A percentile compares a stretch with the other conserved stretches of the same genome.
Evolutionary conservation across 2,113 vertebrate species (phyloP).

Genomic region (Pomatorhinus ruficollis): DNA sequence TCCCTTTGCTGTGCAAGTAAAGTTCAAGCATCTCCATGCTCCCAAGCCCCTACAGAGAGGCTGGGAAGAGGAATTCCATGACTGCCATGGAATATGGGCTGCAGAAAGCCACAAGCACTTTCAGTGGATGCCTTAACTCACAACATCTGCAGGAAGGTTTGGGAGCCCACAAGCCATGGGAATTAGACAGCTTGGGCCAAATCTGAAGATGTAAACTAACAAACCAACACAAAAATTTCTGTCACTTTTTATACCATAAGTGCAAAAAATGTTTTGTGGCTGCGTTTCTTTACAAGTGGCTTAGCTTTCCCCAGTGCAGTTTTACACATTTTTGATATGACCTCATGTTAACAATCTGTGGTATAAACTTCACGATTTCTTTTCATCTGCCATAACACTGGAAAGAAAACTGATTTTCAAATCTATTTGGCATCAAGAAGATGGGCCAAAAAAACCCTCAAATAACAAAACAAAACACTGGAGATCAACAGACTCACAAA

Average conservation of each 20-base stretch:
- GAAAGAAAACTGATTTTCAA: not conserved
- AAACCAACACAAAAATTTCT: not conserved
- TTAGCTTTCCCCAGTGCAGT: not conserved
- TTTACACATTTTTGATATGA: not conserved
- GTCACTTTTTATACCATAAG: not conserved
- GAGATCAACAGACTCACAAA: not conserved
- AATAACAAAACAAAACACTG: not conserved
- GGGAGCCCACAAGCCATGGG: not conserved
- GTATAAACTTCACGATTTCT: not conserved
- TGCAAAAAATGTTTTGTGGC: not conserved
- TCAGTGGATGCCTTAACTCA: not conserved
- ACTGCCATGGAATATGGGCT: not conserved
- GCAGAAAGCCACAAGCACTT: conserved; percentile 4
- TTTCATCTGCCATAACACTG: not conserved
- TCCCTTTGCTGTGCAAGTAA: not conserved
- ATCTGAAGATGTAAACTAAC: not conserved
- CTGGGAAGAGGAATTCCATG: not conserved
- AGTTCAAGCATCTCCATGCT: conserved; percentile 11
- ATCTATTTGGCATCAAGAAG: not conserved
- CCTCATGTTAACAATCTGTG: not conserved
- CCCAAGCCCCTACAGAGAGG: conserved; percentile 9
- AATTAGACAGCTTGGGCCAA: not conserved
- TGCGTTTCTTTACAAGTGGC: not conserved
- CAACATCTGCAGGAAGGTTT: not conserved
- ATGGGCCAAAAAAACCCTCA: not conserved